A percentile compares a stretch with the other conserved stretches of the same genome.
Evolutionary conservation across 2,113 vertebrate species (phyloP).

Genomic region (Thryonomys swinderianus): DNA sequence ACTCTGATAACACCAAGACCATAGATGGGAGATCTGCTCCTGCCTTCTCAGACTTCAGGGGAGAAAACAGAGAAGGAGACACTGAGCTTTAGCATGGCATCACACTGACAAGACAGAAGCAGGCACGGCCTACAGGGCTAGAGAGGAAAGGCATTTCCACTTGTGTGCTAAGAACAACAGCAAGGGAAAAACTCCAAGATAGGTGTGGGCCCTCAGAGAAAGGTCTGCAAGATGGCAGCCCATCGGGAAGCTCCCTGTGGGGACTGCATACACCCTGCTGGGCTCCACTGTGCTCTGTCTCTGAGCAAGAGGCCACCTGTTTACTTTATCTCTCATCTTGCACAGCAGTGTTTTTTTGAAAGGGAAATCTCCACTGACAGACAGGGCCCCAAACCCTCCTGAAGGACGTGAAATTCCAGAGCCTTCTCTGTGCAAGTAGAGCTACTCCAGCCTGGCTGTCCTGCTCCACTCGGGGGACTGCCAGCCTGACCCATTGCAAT

Average conservation of each 20-base stretch:
- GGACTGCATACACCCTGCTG: not conserved
- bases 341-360: not conserved
- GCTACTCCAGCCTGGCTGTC: not conserved
- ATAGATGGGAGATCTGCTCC: not conserved
- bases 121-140: not conserved
- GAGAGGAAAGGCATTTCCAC: not conserved
- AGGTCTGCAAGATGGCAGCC: not conserved
- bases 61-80: fast-evolving
- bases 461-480: not conserved
- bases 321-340: not conserved
- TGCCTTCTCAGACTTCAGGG: not conserved
- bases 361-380: not conserved
- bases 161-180: not conserved
- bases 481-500: fast-evolving
- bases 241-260: not conserved
- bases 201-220: not conserved
- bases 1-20: not conserved
- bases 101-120: no score
- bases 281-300: not conserved
- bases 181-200: not conserved
- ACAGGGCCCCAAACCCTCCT: not conserved
- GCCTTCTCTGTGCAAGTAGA: not conserved
- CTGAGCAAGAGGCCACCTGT: no score
- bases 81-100: not conserved
- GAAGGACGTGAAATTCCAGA: not conserved